Percentiles rank a stretch among this genome's conserved stretches.
These are phyloP conservation scores for Dioctria linearis DNA, from an alignment of 2,888 invertebrate genomes.

Conservation along the genomic window DNA sequence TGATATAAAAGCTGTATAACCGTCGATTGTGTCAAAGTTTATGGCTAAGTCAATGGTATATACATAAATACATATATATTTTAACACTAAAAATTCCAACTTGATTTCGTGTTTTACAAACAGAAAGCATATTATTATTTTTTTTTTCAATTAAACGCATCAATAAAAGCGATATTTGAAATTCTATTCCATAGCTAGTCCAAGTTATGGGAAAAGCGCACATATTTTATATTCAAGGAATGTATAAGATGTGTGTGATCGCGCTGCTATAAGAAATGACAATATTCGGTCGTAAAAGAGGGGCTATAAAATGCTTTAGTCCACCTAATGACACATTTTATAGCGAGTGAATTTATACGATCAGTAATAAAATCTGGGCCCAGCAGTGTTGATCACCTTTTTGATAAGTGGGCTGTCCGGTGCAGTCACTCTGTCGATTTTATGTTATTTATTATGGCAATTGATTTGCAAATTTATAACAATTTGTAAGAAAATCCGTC, in stretches of 20 bases:
- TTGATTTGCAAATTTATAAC: slow-evolving; percentile 41
- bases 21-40: slow-evolving; percentile 39
- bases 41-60: background rate
- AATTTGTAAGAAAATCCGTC: slow-evolving; percentile 27
- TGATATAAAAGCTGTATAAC: background rate
- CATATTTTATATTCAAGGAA: slow-evolving; percentile 47
- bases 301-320: slow-evolving; percentile 44
- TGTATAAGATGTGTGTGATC: slow-evolving; percentile 30
- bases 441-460: slow-evolving; percentile 32
- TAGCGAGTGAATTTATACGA: slow-evolving; percentile 50
- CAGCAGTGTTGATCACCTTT: slow-evolving; percentile 32
- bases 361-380: slow-evolving; percentile 41
- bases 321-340: slow-evolving; percentile 51
- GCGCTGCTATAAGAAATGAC: slow-evolving; percentile 41
- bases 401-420: slow-evolving; percentile 23
- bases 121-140: background rate
- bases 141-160: slow-evolving; percentile 1
- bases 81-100: background rate
- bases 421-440: slow-evolving; percentile 7
- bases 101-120: slow-evolving; percentile 17
- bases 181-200: slow-evolving; percentile 26
- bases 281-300: slow-evolving; percentile 49
- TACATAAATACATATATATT: background rate
- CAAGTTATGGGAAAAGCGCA: background rate
- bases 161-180: slow-evolving; percentile 32